Evolutionary conservation across 2,113 vertebrate genomes (phyloP).

Genomic region (Rallus limicola): DNA sequence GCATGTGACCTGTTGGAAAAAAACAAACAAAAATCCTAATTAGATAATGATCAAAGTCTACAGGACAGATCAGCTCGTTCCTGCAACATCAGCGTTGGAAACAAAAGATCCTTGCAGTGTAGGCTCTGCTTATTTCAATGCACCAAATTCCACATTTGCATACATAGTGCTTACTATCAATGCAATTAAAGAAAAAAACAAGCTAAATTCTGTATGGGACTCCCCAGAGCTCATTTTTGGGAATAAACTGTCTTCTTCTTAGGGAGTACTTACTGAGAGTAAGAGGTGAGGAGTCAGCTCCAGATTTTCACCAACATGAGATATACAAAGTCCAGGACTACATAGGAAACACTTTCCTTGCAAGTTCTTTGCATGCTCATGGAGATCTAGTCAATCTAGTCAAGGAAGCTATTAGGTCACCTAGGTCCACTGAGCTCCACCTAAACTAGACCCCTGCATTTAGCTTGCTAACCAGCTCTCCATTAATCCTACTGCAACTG

Average conservation of each 20-base stretch:
- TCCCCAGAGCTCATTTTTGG: background rate
- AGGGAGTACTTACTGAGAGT: background rate
- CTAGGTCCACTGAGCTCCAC: background rate
- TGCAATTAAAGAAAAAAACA: background rate
- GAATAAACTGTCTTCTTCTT: background rate
- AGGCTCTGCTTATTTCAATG: background rate
- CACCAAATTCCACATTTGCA: accelerated
- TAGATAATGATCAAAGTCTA: conserved; percentile 6
- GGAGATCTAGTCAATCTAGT: background rate
- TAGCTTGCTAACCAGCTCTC: background rate
- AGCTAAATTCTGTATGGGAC: background rate
- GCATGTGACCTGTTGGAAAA: background rate
- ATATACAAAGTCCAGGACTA: background rate
- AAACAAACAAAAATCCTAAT: background rate
- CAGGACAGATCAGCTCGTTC: background rate
- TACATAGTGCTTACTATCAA: background rate
- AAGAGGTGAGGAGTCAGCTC: background rate
- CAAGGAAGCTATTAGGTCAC: background rate
- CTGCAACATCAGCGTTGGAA: background rate
- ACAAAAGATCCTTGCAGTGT: background rate
- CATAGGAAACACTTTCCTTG: background rate
- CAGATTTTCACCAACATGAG: background rate
- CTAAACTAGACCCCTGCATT: background rate
- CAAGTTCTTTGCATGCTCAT: background rate
- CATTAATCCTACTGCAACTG: background rate